Evolutionary conservation across 2,888 invertebrate species (phyloP).

Genomic region (Diachrysia chrysitis): DNA sequence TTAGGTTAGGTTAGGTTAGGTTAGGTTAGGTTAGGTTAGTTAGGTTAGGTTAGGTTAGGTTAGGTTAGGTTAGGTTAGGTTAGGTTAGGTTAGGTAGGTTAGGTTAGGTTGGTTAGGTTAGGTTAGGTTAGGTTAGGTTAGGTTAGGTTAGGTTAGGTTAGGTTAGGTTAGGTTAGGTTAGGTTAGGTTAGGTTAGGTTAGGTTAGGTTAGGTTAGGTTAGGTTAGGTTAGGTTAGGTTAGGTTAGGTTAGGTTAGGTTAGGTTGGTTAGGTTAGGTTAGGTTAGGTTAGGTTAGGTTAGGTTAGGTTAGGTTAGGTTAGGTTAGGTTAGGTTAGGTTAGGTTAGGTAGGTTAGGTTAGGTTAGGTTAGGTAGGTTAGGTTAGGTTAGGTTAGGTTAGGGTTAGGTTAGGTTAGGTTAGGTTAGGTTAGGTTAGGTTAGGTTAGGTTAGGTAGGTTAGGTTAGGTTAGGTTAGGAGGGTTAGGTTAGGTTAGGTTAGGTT

Average conservation of each 20-base stretch:
- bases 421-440: no score
- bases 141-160: constrained; percentile 48
- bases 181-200: constrained; percentile 53
- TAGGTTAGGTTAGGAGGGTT: no score
- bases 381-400: no score
- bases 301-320: no score
- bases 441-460: no score
- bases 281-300: no score
- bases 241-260: constrained; percentile 40
- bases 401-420: no score
- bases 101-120: constrained; percentile 44
- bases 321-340: no score
- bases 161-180: constrained; percentile 51
- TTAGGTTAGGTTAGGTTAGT: constrained; percentile 26
- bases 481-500: no score
- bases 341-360: no score
- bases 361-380: no score
- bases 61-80: constrained; percentile 32
- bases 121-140: constrained; percentile 24
- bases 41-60: constrained; percentile 26
- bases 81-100: constrained; percentile 38
- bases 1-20: constrained; percentile 43
- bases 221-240: constrained; percentile 44
- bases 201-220: constrained; percentile 53
- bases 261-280: no score